Conservation (phyloP, 2,888 invertebrate genomes). For the Hypomecis atomaria region DNA sequence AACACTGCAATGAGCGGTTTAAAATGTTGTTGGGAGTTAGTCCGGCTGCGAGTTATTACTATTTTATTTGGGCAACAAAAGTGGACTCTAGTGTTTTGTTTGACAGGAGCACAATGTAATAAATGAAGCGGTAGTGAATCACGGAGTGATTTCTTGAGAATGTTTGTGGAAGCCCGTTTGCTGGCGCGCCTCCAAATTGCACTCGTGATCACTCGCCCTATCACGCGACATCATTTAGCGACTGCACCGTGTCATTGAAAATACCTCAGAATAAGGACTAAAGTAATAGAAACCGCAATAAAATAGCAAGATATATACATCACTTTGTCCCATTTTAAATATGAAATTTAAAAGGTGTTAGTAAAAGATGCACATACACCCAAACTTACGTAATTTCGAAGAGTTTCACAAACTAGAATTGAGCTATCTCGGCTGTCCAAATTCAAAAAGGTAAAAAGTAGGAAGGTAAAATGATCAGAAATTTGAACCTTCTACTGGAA, state of each 20-base stretch:
- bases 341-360: no score
- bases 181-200: constrained; percentile 65
- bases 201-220: constrained; percentile 56
- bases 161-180: constrained; percentile 60
- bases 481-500: no score
- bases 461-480: no score
- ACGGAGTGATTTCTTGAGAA: constrained; percentile 52
- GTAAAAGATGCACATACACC: no score
- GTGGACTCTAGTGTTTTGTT: constrained; percentile 52
- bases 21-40: constrained; percentile 57
- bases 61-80: constrained; percentile 45
- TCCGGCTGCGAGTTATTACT: constrained; percentile 41
- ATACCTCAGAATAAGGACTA: no score
- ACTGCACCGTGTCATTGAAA: constrained; percentile 60
- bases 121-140: constrained; percentile 58
- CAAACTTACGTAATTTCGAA: no score
- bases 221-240: constrained; percentile 71
- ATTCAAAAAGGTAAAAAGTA: no score
- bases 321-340: no score
- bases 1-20: constrained; percentile 69
- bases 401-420: no score
- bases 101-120: constrained; percentile 56
- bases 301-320: no score
- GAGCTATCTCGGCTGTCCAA: no score
- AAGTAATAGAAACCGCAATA: no score